Evolutionary conservation across 1,140 invertebrate genomes (phyloP), one percentile per base, ranked within the genome.

Genomic region (Drosophila eugracilis): DNA sequence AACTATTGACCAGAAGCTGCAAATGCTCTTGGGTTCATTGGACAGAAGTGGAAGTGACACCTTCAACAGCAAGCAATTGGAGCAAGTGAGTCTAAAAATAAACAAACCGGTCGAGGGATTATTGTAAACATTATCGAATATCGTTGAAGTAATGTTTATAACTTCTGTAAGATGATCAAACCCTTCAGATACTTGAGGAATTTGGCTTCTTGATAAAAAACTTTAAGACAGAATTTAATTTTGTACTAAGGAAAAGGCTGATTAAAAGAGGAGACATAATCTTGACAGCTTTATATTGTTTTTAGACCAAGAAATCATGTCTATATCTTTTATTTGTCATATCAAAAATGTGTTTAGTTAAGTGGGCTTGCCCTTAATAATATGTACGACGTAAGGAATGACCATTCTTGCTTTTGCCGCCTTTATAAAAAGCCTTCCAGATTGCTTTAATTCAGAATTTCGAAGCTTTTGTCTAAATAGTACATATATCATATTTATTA

Each of bases 61-160:
- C 32, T 79, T 88, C 10, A 80, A 74, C 32, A 73, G 79, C 44
- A 91, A 91, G 52, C 73, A 91, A 60, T 50, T 91, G 54, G 89
- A 91, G 49, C 79, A 91, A 47, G 89, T 89, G 36, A 59, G 50
- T 45, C 1, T 5, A 22, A 19, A 32, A 28, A 54, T 21, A 63
- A 26, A 21, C 34, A 26, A 32, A n/a, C 45, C 15, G 17, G 9
- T 19, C 12, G 10, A 6, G 12, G 12, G 5, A 12, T 41, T 41
- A 12, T 19, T 19, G 21, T 24, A 26, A 14, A 15, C 44, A 45
- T 2, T 26, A 45, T 15, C 7, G 10, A 2, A 45, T 28, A 10
- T 17, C 14, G 24, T 5, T 10, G 0, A 28, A 45, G 26, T 45
- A 15, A 22, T 44, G 26, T 44, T 45, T 24, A 26, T 9, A 9